Percentiles rank a stretch among this genome's conserved stretches.
phyloP scores from a whole-genome alignment of 2,888 invertebrate genomes.

The Heliconius hortense region DNA sequence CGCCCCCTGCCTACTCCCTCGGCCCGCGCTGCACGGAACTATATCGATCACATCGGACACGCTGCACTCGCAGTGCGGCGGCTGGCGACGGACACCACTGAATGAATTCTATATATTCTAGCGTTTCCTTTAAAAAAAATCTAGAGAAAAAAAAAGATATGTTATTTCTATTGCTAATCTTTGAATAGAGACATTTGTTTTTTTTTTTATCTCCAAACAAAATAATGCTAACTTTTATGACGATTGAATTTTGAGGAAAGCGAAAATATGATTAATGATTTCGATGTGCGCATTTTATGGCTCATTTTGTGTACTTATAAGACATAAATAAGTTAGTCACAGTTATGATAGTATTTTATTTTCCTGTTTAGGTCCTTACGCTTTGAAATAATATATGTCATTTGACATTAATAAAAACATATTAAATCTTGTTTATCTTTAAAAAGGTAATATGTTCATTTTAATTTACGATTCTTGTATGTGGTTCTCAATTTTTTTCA shows the following conservation, averaged over 20 bases:
- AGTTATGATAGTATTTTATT: background rate
- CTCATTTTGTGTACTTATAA: background rate
- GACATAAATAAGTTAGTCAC: constrained; percentile 17
- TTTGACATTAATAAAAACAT: background rate
- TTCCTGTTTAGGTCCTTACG: constrained; percentile 8
- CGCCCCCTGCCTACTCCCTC: constrained; percentile 54
- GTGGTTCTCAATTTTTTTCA: background rate
- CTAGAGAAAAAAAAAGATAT: background rate
- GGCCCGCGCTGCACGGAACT: constrained; percentile 54
- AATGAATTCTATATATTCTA: background rate
- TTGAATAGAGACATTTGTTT: background rate
- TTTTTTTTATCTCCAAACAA: background rate
- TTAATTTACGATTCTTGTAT: background rate
- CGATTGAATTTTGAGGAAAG: background rate
- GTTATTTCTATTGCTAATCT: background rate
- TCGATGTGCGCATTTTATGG: background rate
- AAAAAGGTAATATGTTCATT: background rate
- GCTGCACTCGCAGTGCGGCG: constrained; percentile 48
- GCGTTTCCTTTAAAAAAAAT: background rate
- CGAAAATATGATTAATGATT: constrained; percentile 4
- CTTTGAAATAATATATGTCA: background rate
- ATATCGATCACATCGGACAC: constrained; percentile 69
- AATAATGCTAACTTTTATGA: background rate
- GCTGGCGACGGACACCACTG: constrained; percentile 8
- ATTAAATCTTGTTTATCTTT: background rate